Percentiles rank a stretch among this genome's conserved stretches.
Evolutionary conservation across 2,113 vertebrate species (phyloP).

Genomic region (Lasiurus cinereus): DNA sequence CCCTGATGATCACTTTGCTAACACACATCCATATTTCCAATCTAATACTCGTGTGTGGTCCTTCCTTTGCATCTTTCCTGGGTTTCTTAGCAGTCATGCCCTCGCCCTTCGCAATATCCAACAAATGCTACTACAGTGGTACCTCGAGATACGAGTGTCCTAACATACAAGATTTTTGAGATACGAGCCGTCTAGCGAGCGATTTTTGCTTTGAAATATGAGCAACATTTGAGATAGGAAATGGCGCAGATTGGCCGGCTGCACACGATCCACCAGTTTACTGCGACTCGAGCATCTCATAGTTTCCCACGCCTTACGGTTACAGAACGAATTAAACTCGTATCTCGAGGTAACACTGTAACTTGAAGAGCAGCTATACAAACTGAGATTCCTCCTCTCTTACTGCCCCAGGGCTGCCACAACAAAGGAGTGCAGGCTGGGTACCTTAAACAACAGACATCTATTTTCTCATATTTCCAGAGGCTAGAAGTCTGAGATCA

Average conservation of each 20-base stretch:
- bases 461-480: background rate
- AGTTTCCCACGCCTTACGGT: too few species aligned
- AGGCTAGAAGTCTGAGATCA: background rate
- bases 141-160: too few species aligned
- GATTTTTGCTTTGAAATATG: too few species aligned
- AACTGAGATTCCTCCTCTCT: background rate
- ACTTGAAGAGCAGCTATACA: background rate
- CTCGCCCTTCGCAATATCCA: background rate
- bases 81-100: background rate
- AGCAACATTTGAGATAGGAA: too few species aligned
- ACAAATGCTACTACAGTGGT: background rate
- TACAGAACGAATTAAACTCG: too few species aligned
- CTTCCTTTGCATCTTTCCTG: background rate
- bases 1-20: background rate
- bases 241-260: too few species aligned
- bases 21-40: background rate
- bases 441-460: background rate
- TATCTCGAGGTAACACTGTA: too few species aligned
- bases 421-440: background rate
- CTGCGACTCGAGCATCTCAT: too few species aligned
- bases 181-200: too few species aligned
- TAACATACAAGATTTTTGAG: too few species aligned
- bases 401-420: background rate
- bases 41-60: accelerated
- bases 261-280: too few species aligned